Conservation (phyloP, 2,113 vertebrate genomes). For the Hiodon tergisus region DNA sequence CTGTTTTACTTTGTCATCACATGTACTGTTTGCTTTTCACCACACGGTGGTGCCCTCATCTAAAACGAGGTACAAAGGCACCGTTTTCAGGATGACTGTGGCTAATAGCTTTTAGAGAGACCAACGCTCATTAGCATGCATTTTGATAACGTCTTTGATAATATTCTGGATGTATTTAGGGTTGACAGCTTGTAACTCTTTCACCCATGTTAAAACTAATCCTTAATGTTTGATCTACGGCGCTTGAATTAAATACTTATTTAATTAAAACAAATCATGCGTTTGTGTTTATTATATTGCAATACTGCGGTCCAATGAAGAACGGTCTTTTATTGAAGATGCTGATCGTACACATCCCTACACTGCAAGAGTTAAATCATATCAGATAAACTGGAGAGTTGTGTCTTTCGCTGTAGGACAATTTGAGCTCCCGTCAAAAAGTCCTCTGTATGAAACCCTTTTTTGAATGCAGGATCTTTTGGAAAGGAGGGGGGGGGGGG, state of each 20-base stretch:
- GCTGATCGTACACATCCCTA: too few relatives aligned
- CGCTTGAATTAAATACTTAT: background rate
- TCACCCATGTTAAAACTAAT: too few relatives aligned
- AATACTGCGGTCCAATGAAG: background rate
- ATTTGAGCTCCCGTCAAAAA: too few relatives aligned
- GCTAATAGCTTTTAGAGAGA: background rate
- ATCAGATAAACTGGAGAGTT: too few relatives aligned
- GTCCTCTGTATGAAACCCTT: too few relatives aligned
- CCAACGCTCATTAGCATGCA: conserved; percentile 22
- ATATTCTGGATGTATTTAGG: background rate
- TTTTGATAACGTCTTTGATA: background rate
- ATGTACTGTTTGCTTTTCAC: conserved; percentile 26
- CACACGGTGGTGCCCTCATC: conserved; percentile 46
- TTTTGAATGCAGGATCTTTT: too few relatives aligned
- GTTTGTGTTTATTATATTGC: background rate
- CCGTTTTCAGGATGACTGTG: background rate
- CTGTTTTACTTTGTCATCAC: background rate
- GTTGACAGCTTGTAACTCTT: background rate
- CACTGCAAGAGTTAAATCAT: too few relatives aligned
- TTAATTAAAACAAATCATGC: background rate
- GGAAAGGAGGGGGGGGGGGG: too few relatives aligned
- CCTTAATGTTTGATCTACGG: too few relatives aligned
- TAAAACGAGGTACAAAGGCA: background rate
- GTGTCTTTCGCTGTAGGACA: too few relatives aligned
- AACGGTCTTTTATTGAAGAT: background rate